A percentile compares a stretch with the other conserved stretches of the same genome.
These are phyloP conservation scores for Procambarus virginalis DNA, from an alignment of 1,140 invertebrate species.

Conservation along the genomic window DNA sequence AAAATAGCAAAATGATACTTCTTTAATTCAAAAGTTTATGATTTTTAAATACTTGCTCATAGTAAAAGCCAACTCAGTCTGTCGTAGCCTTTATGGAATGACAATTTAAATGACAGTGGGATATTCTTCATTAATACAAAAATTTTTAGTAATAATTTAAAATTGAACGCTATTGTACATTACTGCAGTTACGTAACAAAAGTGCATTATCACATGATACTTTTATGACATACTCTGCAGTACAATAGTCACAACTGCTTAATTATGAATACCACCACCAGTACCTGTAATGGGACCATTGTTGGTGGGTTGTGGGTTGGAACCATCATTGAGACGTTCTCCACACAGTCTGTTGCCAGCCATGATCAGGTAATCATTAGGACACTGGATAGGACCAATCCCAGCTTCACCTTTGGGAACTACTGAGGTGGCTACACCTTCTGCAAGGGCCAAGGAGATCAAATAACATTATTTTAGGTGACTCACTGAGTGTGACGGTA, in stretches of 20 bases:
- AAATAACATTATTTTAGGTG: too few species aligned
- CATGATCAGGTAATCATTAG: slow-evolving; percentile 82
- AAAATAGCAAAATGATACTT: too few species aligned
- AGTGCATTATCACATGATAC: background rate
- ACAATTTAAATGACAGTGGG: too few species aligned
- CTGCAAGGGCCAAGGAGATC: slow-evolving; percentile 1
- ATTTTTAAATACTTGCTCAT: too few species aligned
- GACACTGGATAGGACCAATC: slow-evolving; percentile 82
- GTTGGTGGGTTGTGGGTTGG: slow-evolving; percentile 78
- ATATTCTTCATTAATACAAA: too few species aligned
- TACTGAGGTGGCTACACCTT: slow-evolving; percentile 73
- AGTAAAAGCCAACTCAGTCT: too few species aligned
- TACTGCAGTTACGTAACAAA: background rate
- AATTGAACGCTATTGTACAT: background rate
- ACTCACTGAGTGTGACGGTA: too few species aligned
- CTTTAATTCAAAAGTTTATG: too few species aligned
- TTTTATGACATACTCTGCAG: background rate
- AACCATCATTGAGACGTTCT: slow-evolving; percentile 83
- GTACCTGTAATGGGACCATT: slow-evolving; percentile 82
- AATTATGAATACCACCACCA: background rate
- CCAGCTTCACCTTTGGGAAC: slow-evolving; percentile 82
- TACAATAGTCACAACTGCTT: background rate
- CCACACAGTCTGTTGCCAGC: slow-evolving; percentile 82
- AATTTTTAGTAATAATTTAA: too few species aligned
- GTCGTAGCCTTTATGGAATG: too few species aligned